Evolutionary conservation across 2,797 vertebrate genomes (phyloP), one percentile per base, ranked within the genome.

Genomic region (Xenentodon cancila): DNA sequence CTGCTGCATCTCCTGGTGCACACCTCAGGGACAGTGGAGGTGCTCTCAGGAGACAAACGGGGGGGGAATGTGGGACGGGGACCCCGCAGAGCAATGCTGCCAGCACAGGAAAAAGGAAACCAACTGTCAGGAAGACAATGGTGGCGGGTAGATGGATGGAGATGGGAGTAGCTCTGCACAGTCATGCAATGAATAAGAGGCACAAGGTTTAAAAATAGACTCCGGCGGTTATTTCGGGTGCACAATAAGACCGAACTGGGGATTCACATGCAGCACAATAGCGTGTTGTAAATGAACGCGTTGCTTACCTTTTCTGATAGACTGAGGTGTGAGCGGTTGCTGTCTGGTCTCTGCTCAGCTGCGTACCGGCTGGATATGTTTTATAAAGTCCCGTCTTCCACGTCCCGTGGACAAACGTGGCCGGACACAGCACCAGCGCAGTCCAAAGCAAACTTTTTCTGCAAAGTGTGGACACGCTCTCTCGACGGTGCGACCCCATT

Each of bases 331-430:
- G 90, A 34, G 90, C 64, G 27, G 77, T 76, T 51, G 81, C 84
- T 6, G 87, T 13, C 32, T 40, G 37, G 37, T 82, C 88, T 79
- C 85, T 85, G 86, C 53, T 73, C 59, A 80, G 73, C 20, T 91
- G 85, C 12, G 89, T 77, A 59, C 88, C 87, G 51, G 77, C 59
- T 21, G 89, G 83, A 73, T 88, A 90, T 62, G 53, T 64, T 64
- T 90, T 91, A 82, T 93, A 94, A 54, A 92, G 89, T 84, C 92
- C 91, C 3, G 92, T 93, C 82, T 84, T 93, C 93, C 93, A 93
- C 58, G 93, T 94, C 63, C 84, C 92, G 58, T 88, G 82, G 4
- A 82, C 91, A 1, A 44, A 64, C 58, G 82, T 32, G 68, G 58
- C 73, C 70, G 92, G 67, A 84, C 88, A 86, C 69, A 93, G 79